Conservation (phyloP, 2,888 invertebrate genomes). For the Tyria jacobaeae region DNA sequence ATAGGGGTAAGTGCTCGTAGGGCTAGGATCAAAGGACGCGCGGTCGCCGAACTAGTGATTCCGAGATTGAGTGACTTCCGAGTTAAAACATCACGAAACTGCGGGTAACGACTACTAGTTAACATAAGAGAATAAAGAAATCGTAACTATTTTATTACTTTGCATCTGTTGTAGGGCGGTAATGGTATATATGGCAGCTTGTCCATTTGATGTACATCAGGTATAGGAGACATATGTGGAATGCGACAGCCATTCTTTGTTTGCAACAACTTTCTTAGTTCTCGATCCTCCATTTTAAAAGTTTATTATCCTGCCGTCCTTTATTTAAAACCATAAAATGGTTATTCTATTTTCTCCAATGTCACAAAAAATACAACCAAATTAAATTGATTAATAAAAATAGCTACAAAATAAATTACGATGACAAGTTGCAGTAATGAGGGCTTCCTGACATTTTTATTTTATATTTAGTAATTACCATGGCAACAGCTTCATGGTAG, state of each 20-base stretch:
- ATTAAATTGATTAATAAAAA: background rate
- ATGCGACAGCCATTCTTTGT: constrained; percentile 80
- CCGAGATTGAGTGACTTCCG: too few relatives aligned
- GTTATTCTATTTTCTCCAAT: background rate
- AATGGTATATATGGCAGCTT: constrained; percentile 73
- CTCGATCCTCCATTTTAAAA: constrained; percentile 63
- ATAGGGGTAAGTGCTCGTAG: too few relatives aligned
- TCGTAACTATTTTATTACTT: constrained; percentile 63
- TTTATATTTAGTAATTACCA: background rate
- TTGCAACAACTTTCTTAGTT: constrained; percentile 73
- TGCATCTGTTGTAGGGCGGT: constrained; percentile 78
- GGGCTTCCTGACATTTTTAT: background rate
- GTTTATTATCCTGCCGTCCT: background rate
- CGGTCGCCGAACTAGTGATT: too few relatives aligned
- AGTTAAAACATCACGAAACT: too few relatives aligned
- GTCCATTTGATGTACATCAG: constrained; percentile 73
- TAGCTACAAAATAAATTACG: background rate
- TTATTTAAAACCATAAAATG: background rate
- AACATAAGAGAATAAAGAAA: constrained; percentile 5
- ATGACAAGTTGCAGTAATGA: background rate
- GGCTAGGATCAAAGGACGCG: too few relatives aligned
- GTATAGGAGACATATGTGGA: constrained; percentile 74
- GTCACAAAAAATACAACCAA: background rate
- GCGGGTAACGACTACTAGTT: too few relatives aligned
- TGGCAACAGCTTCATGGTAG: background rate